Evolutionary conservation across 35 echinoderm and acorn worm genomes (phyloP).

Genomic region (Heliocidaris tuberculata): DNA sequence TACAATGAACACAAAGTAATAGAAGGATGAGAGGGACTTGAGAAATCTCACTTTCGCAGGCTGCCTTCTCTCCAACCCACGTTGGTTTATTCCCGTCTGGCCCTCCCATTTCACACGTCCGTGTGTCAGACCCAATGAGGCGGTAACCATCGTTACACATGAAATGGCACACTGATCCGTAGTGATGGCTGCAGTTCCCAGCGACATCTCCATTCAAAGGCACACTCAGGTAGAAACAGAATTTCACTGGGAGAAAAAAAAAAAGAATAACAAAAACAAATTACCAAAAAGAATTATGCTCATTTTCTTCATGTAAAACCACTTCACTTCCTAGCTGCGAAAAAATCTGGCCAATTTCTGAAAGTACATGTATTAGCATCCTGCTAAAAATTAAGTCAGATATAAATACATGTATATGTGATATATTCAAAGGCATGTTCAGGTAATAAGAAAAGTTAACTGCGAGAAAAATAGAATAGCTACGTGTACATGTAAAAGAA

Average conservation of each 20-base stretch:
- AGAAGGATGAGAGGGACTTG: neutral
- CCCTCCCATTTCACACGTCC: conserved; percentile 31
- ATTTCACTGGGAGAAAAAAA: conserved; percentile 40
- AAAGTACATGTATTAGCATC: too few relatives aligned
- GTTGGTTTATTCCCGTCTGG: neutral
- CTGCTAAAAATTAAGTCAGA: too few relatives aligned
- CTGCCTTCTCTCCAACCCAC: conserved; percentile 43
- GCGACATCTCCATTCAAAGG: conserved; percentile 57
- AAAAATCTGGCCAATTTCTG: too few relatives aligned
- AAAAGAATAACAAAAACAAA: neutral
- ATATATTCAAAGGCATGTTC: too few relatives aligned
- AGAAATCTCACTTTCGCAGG: conserved; percentile 46
- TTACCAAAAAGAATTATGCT: too few relatives aligned
- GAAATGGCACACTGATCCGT: conserved; percentile 47
- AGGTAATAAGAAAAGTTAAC: too few relatives aligned
- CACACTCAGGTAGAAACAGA: conserved; percentile 34
- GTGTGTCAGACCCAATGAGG: neutral
- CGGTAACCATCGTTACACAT: conserved; percentile 52
- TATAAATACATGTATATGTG: too few relatives aligned
- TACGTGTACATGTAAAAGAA: too few relatives aligned
- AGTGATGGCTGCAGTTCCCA: conserved; percentile 48
- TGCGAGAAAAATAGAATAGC: too few relatives aligned
- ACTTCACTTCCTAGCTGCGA: too few relatives aligned
- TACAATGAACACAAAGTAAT: neutral
- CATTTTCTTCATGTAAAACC: too few relatives aligned